A percentile compares a stretch with the other conserved stretches of the same genome.
Evolutionary conservation across 2,888 invertebrate species (phyloP).

Genomic region (Andrena bucephala): DNA sequence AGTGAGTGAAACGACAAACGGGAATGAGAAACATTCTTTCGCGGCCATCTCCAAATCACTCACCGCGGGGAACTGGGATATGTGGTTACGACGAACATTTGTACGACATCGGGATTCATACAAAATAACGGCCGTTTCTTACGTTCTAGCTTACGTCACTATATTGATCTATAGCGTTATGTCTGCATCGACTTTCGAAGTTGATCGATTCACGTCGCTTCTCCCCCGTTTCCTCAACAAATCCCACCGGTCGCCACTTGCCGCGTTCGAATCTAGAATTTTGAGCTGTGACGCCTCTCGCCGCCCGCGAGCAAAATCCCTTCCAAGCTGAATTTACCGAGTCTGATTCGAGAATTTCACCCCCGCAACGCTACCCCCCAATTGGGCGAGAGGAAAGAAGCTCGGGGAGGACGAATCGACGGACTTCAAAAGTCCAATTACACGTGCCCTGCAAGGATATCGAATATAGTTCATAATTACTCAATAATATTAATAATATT

Average conservation of each 20-base stretch:
- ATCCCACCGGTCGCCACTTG: not conserved
- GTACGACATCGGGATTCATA: conserved; percentile 84
- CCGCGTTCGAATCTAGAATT: not conserved
- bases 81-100: conserved; percentile 82
- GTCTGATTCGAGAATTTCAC: not conserved
- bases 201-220: conserved; percentile 57
- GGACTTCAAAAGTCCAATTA: conserved; percentile 61
- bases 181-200: conserved; percentile 65
- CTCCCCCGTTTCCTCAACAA: conserved; percentile 1
- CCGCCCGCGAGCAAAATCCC: not conserved
- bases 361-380: not conserved
- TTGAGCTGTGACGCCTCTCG: not conserved
- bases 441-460: conserved; percentile 74
- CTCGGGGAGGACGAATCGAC: conserved; percentile 56
- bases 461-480: conserved; percentile 78
- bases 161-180: conserved; percentile 74
- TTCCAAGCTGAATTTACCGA: not conserved
- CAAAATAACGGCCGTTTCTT: conserved; percentile 84
- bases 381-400: not conserved
- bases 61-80: conserved; percentile 76
- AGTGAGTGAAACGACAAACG: conserved; percentile 77
- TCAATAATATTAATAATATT: conserved; percentile 79
- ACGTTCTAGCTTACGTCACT: conserved; percentile 77
- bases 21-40: conserved; percentile 64
- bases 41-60: conserved; percentile 64